Evolutionary conservation across 2,113 vertebrate species (phyloP).

Genomic region (Mobula hypostoma): DNA sequence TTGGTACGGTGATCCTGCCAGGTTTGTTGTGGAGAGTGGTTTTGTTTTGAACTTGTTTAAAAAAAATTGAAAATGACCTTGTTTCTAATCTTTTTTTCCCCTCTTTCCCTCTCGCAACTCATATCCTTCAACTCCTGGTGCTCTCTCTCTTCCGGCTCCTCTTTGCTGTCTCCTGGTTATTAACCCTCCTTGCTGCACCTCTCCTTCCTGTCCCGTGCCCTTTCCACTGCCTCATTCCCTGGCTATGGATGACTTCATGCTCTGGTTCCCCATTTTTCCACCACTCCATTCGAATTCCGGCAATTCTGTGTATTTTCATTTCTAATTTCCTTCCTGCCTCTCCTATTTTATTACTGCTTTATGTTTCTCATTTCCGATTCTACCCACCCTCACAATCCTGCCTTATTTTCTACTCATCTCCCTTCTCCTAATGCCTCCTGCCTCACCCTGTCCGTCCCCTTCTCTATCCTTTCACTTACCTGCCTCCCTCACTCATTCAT

Average conservation of each 20-base stretch:
- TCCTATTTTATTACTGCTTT: too few species aligned
- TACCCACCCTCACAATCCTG: neutral
- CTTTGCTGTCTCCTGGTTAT: too few species aligned
- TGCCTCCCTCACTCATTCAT: neutral
- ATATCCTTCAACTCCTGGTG: too few species aligned
- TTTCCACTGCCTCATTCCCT: neutral
- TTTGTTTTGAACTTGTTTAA: neutral
- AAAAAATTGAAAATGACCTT: neutral
- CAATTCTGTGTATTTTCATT: neutral
- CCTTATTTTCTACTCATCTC: neutral
- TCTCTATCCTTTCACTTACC: neutral
- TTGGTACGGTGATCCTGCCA: slow-evolving; percentile 44
- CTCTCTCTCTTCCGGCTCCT: too few species aligned
- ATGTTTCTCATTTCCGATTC: neutral
- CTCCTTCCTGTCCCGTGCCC: too few species aligned
- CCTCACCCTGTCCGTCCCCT: too few species aligned
- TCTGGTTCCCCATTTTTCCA: neutral
- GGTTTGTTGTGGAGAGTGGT: neutral
- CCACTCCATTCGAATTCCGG: neutral
- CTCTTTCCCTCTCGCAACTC: neutral
- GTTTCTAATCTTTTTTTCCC: neutral
- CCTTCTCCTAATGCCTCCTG: neutral
- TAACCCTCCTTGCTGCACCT: too few species aligned
- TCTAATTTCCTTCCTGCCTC: neutral
- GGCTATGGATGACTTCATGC: neutral